Evolutionary conservation across 2,888 invertebrate genomes (phyloP).

Genomic region (Sarcophaga variegata): DNA sequence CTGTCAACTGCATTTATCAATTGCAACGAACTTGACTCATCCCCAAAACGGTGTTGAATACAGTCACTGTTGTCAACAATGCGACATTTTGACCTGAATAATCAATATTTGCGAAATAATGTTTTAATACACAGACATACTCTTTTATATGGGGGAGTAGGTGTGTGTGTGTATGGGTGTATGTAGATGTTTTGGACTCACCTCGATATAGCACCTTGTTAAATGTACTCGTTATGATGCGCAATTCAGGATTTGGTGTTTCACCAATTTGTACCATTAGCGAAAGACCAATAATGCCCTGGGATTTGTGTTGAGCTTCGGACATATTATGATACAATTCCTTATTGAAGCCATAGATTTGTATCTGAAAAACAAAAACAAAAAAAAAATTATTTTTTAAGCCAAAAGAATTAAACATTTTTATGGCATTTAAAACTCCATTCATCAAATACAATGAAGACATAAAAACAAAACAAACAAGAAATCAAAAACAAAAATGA

Average conservation of each 20-base stretch:
- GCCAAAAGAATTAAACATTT: neutral
- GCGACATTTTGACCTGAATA: conserved; percentile 48
- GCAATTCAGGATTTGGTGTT: conserved; percentile 91
- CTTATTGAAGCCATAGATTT: conserved; percentile 97
- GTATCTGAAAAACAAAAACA: conserved; percentile 87
- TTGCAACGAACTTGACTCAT: neutral
- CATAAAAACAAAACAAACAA: neutral
- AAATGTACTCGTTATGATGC: conserved; percentile 93
- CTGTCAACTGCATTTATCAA: neutral
- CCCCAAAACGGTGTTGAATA: neutral
- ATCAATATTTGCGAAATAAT: conserved; percentile 33
- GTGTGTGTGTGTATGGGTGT: neutral
- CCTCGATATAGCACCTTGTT: conserved; percentile 93
- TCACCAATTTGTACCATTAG: conserved; percentile 97
- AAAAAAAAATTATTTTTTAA: too few species aligned
- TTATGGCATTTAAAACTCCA: neutral
- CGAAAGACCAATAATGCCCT: conserved; percentile 97
- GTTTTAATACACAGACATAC: too few species aligned
- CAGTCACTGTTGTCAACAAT: neutral
- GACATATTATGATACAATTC: conserved; percentile 98
- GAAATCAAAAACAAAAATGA: neutral
- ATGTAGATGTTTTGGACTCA: conserved; percentile 81
- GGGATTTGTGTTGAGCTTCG: conserved; percentile 97
- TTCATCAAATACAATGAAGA: too few species aligned
- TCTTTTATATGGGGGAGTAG: too few species aligned